Percentiles rank a stretch among this genome's conserved stretches.
phyloP scores from a whole-genome alignment of 2,797 vertebrate species.

The Orientallactaga sibirica region DNA sequence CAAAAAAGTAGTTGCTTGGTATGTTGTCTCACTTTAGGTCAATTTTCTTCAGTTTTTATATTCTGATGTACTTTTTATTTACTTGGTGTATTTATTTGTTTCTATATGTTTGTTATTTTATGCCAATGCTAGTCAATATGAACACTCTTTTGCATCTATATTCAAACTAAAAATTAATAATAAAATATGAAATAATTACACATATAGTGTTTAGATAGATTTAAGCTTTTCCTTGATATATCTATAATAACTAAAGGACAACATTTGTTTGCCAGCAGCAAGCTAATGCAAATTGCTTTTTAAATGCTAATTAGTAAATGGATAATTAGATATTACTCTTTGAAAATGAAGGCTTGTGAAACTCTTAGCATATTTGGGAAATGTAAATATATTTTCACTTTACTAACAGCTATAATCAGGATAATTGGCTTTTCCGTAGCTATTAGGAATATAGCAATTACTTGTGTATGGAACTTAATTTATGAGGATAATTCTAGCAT shows the following conservation, averaged over 20 bases:
- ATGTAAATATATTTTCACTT: constrained; percentile 64
- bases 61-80: constrained; percentile 37
- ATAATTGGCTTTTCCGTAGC: constrained; percentile 9
- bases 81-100: neutral
- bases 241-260: constrained; percentile 24
- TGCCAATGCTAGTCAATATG: neutral
- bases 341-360: constrained; percentile 61
- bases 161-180: constrained; percentile 14
- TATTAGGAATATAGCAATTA: constrained; percentile 43
- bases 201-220: constrained; percentile 13
- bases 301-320: constrained; percentile 52
- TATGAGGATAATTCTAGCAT: neutral
- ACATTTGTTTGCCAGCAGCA: constrained; percentile 29
- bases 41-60: constrained; percentile 49
- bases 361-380: constrained; percentile 45
- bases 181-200: neutral
- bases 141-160: neutral
- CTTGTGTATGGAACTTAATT: constrained; percentile 31
- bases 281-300: constrained; percentile 43
- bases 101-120: neutral
- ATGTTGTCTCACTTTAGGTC: neutral
- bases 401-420: constrained; percentile 40
- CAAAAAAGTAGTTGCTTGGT: neutral
- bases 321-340: constrained; percentile 51
- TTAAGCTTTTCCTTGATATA: constrained; percentile 19